Base-by-base conservation (phyloP, 2,797 vertebrate genomes). In the Tadarida brasiliensis region DNA sequence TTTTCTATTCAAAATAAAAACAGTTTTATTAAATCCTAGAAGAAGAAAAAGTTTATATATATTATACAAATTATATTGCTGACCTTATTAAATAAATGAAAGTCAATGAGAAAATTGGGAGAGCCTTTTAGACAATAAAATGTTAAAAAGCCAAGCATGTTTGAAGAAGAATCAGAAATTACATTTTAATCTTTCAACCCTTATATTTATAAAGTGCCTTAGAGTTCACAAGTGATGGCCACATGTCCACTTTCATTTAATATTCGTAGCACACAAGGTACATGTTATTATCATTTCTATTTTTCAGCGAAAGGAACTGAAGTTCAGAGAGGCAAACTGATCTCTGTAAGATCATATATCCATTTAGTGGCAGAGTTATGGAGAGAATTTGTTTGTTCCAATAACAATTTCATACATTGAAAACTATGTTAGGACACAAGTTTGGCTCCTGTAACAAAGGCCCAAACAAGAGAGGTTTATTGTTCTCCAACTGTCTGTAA, bases 81-180 rank as follows among this genome's bases (percentile, higher is more conserved):
- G 87, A 95, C 94, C 86, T 96, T 96, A 96, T 95, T 96, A 96
- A 97, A 87, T 94, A 95, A 96, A 56, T 85, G 87, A 97, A 97
- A 96, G 90, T 95, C 93, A 93, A 81, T 96, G 95, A 97, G 87
- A 95, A 95, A 96, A 94, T 92, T 91, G 84, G 67, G 47, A 94
- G 61, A 97, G 26, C 61, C 92, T 95, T 96, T 97, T 97, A 94
- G 87, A 93, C 87, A 97, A 93, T 93, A 96, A 93, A 90, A 97
- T 96, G 93, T 96, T 94, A 96, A 97, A 95, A 96, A 97, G 95
- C 87, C 96, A 97, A 94, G 57, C 47, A 87, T 82, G 57, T 96
- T 87, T 85, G 77, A 96, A 81, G 73, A 96, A 39, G 70, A 96
- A 94, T 96, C 91, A 95, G 87, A 96, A 96, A 96, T 90, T 96